Evolutionary conservation across 2,113 vertebrate species (phyloP), one percentile per base, ranked within the genome.

Genomic region (Lophura nycthemera): DNA sequence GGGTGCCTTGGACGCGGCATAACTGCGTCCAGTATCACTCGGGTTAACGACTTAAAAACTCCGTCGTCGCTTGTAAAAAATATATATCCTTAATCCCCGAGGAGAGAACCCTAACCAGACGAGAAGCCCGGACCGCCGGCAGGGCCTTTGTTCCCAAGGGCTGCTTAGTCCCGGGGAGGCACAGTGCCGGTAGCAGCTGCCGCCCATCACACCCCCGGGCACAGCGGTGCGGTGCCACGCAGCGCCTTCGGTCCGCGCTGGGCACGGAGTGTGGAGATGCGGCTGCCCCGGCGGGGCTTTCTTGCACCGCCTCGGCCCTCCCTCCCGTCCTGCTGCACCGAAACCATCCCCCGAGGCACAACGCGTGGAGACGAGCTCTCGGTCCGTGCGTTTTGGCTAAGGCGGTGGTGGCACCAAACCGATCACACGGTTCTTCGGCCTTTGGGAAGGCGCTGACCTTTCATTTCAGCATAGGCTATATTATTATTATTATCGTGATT

Each of bases 91-190:
- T 72, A 78, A 76, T 17, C 18, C 24, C 63, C 15, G 11, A 24
- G 17, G 48, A 29, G 19, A 36, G 8, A 14, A 17, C 21, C 40
- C 1, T 27, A 8, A 12, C 3, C 10, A 1, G 10, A 54, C 56
- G 56, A 45, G 70, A 32, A 60, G 19, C 30, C 42, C 7, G 40
- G 9, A 6, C 16, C 0, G 4, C 29, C 21, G 1, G 5, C 2
- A 11, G 21, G 19, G 30, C 18, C 18, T 70, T 85, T 66, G 73
- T 80, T 42, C 66, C 30, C 56, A 18, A 16, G 42, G n/a, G 50
- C 15, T 40, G 38, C 67, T 79, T 50, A 25, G 48, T 50, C 13
- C 48, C 48, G 48, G 27, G 52, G 25, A 54, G 52, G 52, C 52
- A 45, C 48, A 14, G 24, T 13, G 24, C 24, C 48, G 48, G 48